Evolutionary conservation across 2,888 invertebrate species (phyloP), one percentile per base, ranked within the genome.

Genomic region (Gastracanthus pulcherrimus): DNA sequence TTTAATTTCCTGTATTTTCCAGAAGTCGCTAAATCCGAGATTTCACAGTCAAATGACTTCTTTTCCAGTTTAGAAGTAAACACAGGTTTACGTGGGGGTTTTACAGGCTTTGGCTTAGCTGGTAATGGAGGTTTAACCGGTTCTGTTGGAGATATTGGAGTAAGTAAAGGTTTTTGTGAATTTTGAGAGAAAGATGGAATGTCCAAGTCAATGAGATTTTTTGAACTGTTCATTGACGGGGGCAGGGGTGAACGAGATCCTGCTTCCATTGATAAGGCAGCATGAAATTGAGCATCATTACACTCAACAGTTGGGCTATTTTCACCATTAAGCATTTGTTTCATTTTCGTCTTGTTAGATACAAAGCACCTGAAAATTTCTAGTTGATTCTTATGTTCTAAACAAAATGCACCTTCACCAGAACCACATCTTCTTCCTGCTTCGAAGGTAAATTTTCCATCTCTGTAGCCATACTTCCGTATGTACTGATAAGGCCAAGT

Each of bases 401-500:
- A 91, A 79, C 95, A 95, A 87, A 97, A 97, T 4, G 95, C 94
- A 0, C 97, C 97, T 92, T 97, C 97, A 0, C 97, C 97, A 0
- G 96, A 96, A 85, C 95, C 95, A 92, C 97, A 97, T 91, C 97
- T 97, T 80, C 97, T 93, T 0, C 97, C 97, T 26, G 97, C 97
- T 93, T 97, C 97, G 91, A 97, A 97, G 45, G 96, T 96, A 89
- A 97, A 97, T 91, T 96, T 96, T 58, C 96, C 96, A 90, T 96
- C 95, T 85, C 96, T 94, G 87, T 96, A 96, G n/a, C 97, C 97
- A 91, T 97, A 97, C 82, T 96, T 93, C 82, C 97, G 93, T 84
- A 97, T 97, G 88, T 95, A 97, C 86, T 95, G 94, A 90, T 96
- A 97, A 64, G 97, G 97, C 97, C 97, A 97, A 67, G 95, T 96